Evolutionary conservation across 2,888 invertebrate species (phyloP).

Genomic region (Athalia cordata): DNA sequence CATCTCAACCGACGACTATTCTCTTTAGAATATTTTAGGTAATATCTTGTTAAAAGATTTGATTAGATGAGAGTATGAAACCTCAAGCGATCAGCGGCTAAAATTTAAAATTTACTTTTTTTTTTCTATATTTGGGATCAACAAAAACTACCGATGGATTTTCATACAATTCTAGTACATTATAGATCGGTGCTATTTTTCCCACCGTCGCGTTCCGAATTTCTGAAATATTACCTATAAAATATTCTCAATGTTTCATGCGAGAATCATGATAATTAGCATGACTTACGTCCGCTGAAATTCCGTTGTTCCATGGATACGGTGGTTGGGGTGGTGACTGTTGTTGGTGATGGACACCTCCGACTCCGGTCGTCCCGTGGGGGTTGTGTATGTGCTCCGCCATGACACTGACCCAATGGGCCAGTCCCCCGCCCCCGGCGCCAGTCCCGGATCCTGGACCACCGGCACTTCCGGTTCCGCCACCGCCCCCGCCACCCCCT

Average conservation of each 20-base stretch:
- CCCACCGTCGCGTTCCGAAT: too few relatives aligned
- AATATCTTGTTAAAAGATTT: too few relatives aligned
- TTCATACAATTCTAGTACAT: too few relatives aligned
- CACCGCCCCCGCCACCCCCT: constrained; percentile 74
- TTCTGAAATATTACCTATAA: neutral
- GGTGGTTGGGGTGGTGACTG: constrained; percentile 71
- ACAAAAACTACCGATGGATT: too few relatives aligned
- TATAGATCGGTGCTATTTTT: too few relatives aligned
- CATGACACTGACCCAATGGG: constrained; percentile 98
- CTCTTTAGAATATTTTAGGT: neutral
- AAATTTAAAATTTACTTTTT: neutral
- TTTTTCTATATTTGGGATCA: neutral
- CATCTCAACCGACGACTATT: constrained; percentile 25
- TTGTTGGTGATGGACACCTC: constrained; percentile 77
- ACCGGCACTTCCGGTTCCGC: constrained; percentile 72
- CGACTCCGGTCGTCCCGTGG: constrained; percentile 76
- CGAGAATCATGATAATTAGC: neutral
- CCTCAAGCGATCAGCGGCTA: too few relatives aligned
- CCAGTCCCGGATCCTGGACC: constrained; percentile 73
- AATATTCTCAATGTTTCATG: neutral
- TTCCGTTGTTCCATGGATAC: constrained; percentile 71
- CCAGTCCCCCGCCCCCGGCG: constrained; percentile 78
- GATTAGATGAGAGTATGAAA: too few relatives aligned
- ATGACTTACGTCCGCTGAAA: constrained; percentile 69
- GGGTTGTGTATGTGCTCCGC: constrained; percentile 95